Conservation (phyloP, 2,888 invertebrate genomes). For the Gastrophysa polygoni region DNA sequence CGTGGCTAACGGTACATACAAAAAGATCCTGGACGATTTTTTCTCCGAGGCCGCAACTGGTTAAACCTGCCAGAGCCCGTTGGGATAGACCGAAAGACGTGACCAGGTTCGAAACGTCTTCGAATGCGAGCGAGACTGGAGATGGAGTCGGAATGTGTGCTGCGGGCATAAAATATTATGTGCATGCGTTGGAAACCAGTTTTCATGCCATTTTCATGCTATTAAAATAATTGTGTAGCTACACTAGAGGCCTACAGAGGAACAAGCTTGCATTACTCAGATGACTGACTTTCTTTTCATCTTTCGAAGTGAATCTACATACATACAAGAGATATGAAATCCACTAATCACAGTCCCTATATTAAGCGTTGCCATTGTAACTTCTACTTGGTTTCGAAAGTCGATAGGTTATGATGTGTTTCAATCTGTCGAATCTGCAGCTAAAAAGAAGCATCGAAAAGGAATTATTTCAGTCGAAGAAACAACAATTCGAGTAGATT, state of each 20-base stretch:
- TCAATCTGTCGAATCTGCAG: no score
- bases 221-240: not conserved
- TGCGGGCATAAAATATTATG: no score
- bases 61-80: not conserved
- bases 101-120: conserved; percentile 18
- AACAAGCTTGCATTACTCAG: not conserved
- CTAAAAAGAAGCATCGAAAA: no score
- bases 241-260: not conserved
- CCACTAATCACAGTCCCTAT: no score
- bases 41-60: not conserved
- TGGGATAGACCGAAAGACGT: conserved; percentile 17
- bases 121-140: conserved; percentile 10
- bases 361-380: no score
- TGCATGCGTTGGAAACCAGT: not conserved
- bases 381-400: no score
- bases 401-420: no score
- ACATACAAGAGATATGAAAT: no score
- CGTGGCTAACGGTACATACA: not conserved
- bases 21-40: not conserved
- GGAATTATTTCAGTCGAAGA: no score
- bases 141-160: not conserved
- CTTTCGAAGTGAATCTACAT: no score
- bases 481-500: no score
- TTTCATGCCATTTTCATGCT: not conserved
- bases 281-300: no score